Base-by-base conservation (phyloP, 2,797 vertebrate species). In the Acropternis orthonyx region DNA sequence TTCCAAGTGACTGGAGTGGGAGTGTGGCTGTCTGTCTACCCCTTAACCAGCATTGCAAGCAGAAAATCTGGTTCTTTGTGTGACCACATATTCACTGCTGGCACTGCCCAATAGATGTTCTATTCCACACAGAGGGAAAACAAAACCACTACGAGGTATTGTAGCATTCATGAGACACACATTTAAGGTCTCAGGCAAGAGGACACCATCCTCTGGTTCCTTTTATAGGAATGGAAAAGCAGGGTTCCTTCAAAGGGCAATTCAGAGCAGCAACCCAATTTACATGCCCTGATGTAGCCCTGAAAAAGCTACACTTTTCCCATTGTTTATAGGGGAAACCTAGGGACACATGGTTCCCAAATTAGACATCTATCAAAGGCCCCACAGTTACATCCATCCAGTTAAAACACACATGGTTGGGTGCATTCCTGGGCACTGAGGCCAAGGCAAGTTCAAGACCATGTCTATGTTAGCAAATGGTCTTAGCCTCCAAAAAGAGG, bases 361-460 rank as follows among this genome's bases (percentile, higher is more conserved):
- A 76, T 74, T 43, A 78, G 75, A 48, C 54, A 56, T 71, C 22
- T 74, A 24, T 74, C 89, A 78, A 83, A 81, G 44, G 54, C 49
- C 68, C 41, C n/a, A 77, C 37, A 88, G 68, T 68, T 85, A 80
- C 46, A 81, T 62, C 39, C n/a, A n/a, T 18, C 76, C 88, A 88
- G 39, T 91, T 89, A 91, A 90, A 94, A 85, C 54, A 88, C 74
- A 28, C 68, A 80, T 16, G 54, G 68, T 51, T 85, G 89, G 61
- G 56, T 83, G 68, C 75, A 77, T 62, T 89, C 51, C 61, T 75
- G 58, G 30, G 48, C 73, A 54, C 56, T 2, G 39, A 80, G 34
- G 72, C 77, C 73, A 81, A 78, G 54, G 46, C 62, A 46, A 37
- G 36, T 65, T 86, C 27, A 49, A 81, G 41, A 16, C 69, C 37